phyloP scores from a whole-genome alignment of 2,888 invertebrate species.

The Drosophila ustulata region DNA sequence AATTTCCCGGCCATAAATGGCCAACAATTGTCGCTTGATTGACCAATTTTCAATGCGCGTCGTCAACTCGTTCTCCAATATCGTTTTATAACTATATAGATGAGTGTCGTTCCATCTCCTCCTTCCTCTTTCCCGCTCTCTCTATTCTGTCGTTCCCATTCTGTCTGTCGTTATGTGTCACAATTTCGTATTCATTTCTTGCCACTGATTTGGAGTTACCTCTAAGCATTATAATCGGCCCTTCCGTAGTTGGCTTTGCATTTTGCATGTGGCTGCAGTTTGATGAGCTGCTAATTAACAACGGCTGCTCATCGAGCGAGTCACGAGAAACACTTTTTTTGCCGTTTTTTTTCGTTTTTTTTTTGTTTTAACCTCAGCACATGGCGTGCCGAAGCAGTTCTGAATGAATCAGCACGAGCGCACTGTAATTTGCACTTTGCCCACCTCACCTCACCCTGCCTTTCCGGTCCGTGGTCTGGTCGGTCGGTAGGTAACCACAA shows the following conservation, averaged over 20 bases:
- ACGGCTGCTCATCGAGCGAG: slow-evolving; percentile 46
- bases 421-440: slow-evolving; percentile 76
- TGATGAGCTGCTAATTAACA: slow-evolving; percentile 79
- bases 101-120: neutral
- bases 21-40: slow-evolving; percentile 75
- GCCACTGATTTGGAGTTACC: slow-evolving; percentile 27
- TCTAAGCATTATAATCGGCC: slow-evolving; percentile 24
- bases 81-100: slow-evolving; percentile 30
- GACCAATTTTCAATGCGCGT: slow-evolving; percentile 64
- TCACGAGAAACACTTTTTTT: slow-evolving; percentile 42
- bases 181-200: slow-evolving; percentile 31
- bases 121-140: neutral
- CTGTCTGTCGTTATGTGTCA: slow-evolving; percentile 31
- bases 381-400: slow-evolving; percentile 61
- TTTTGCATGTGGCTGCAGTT: slow-evolving; percentile 68
- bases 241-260: slow-evolving; percentile 6
- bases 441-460: slow-evolving; percentile 17
- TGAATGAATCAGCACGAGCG: slow-evolving; percentile 79
- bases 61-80: slow-evolving; percentile 57
- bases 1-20: slow-evolving; percentile 47
- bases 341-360: slow-evolving; percentile 7
- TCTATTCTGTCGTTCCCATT: slow-evolving; percentile 25
- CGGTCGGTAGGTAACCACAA: neutral
- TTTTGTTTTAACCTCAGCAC: slow-evolving; percentile 7
- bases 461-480: too few species aligned